These are phyloP conservation scores for Drosophila oshimai DNA, from an alignment of 1,140 invertebrate genomes.

Conservation along the genomic window DNA sequence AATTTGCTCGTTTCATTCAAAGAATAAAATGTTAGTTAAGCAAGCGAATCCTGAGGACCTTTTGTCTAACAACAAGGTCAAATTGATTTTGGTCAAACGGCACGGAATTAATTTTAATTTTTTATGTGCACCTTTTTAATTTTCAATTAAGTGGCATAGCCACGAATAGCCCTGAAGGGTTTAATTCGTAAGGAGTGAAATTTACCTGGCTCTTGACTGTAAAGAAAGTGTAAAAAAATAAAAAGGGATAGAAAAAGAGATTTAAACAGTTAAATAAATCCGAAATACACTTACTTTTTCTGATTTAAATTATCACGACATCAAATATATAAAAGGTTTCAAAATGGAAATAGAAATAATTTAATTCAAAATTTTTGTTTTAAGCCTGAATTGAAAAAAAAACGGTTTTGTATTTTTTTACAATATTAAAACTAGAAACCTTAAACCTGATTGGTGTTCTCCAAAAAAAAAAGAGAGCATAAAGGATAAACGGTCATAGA, in stretches of 20 bases:
- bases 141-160: constrained; percentile 62
- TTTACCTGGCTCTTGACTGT: neutral
- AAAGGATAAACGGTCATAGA: constrained; percentile 25
- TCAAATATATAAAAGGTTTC: too few species aligned
- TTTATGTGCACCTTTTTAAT: constrained; percentile 76
- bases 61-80: constrained; percentile 1
- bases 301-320: too few species aligned
- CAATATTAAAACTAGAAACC: too few species aligned
- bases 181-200: constrained; percentile 10
- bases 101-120: constrained; percentile 78
- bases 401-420: too few species aligned
- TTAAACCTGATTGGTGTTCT: neutral
- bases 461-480: neutral
- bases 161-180: constrained; percentile 21
- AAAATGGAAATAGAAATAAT: too few species aligned
- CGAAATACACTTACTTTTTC: constrained; percentile 3
- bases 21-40: constrained; percentile 3
- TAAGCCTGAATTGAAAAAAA: too few species aligned
- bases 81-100: constrained; percentile 39
- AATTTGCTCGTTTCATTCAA: neutral
- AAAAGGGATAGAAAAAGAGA: neutral
- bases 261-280: neutral
- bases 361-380: too few species aligned
- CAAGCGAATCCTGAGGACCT: neutral
- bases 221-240: neutral